These are phyloP conservation scores for Nixonia krombeini DNA, from an alignment of 1,140 invertebrate species.

Conservation along the genomic window DNA sequence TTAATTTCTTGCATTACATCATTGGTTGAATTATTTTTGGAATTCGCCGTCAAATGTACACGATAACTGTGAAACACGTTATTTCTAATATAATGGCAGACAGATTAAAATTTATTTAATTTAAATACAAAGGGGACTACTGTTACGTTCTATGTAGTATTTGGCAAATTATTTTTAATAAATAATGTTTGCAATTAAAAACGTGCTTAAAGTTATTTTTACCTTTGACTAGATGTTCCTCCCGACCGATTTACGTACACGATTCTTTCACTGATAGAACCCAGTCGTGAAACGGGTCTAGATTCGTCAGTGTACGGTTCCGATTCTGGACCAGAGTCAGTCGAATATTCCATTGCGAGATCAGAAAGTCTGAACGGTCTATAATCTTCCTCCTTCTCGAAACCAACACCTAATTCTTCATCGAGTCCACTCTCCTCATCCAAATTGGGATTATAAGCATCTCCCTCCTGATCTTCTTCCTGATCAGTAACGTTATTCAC, in stretches of 20 bases:
- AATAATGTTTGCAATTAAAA: too few relatives aligned
- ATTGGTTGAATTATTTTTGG: too few relatives aligned
- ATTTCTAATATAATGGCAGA: too few relatives aligned
- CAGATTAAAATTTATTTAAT: too few relatives aligned
- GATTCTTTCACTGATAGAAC: constrained; percentile 54
- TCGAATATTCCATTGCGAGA: constrained; percentile 60
- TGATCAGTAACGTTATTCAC: constrained; percentile 13
- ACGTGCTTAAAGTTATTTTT: too few relatives aligned
- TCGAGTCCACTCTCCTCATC: constrained; percentile 46
- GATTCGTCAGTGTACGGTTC: constrained; percentile 66
- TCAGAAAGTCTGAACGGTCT: constrained; percentile 61
- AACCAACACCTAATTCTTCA: constrained; percentile 34
- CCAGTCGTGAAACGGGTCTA: constrained; percentile 58
- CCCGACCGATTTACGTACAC: constrained; percentile 54
- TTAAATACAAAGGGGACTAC: too few relatives aligned
- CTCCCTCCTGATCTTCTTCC: constrained; percentile 36
- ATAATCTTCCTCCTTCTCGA: constrained; percentile 44
- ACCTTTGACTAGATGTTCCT: constrained; percentile 49
- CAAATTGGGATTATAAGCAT: constrained; percentile 41
- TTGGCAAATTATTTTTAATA: too few relatives aligned
- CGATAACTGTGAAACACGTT: too few relatives aligned
- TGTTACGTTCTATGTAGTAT: too few relatives aligned
- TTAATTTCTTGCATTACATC: too few relatives aligned
- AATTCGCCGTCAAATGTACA: too few relatives aligned
- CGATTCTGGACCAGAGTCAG: constrained; percentile 66